Base-by-base conservation (phyloP, 2,113 vertebrate genomes). In the Nothobranchius furzeri region DNA sequence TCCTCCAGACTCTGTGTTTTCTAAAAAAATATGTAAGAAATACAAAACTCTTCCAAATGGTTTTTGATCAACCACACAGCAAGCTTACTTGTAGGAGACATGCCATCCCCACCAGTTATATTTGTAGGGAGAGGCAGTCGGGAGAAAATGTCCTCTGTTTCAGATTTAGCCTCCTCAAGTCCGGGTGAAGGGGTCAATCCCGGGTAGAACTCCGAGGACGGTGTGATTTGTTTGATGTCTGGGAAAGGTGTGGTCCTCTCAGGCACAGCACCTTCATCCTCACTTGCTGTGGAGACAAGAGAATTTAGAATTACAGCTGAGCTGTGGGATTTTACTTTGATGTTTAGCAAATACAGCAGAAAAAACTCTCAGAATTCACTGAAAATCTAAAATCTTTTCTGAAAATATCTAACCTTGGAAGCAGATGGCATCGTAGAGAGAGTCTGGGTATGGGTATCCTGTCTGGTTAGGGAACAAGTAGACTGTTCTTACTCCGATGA, bases 381-480 rank as follows among this genome's bases (percentile, higher is more conserved):
- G 30, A 54, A 53, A 60, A 46, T 14, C 37, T 40, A 9, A 7
- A 40, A 57, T 5, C 5, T 25, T 17, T n/a, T 47, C 14, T 24
- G 2, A 13, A 5, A 17, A 40, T 25, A 11, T 56, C 89, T 83
- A 78, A 98, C 97, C 95, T 49, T 90, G 86, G 49, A 96, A 98
- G 90, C 98, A 98, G 90, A 98, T 93, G 64, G 96, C 98, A 47
- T 98, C 96, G 0, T 96, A 97, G 78, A 79, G 94, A 15, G 95
- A 93, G 25, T 94, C 87, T 11, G 95, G 95, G 76, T 95, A 89
- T 0, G 97, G 96, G 87, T 96, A 98, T 15, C 98, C 96, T 0
- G 97, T 99, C 82, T 99, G 98, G 88, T 99, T 99, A 76, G 86
- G 9, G 0, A 93, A 85, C 71, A 95, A 90, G 89, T 98, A 99